Evolutionary conservation across 2,797 vertebrate species (phyloP).

Genomic region (Limnodromus scolopaceus): DNA sequence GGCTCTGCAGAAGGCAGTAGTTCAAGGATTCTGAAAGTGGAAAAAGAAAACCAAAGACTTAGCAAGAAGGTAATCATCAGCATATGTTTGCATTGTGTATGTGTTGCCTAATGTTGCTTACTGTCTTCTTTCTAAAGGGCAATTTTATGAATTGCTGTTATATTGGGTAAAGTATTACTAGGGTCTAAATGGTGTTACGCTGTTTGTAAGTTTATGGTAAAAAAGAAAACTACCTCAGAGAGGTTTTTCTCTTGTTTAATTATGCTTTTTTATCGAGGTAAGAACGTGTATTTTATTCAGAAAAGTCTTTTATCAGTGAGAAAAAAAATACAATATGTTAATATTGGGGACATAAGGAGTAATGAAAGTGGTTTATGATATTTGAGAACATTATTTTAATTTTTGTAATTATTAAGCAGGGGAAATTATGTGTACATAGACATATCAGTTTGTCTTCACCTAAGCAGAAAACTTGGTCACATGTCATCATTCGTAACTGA

Average conservation of each 20-base stretch:
- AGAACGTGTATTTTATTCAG: not conserved
- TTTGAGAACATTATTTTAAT: not conserved
- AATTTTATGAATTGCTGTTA: not conserved
- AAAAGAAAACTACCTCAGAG: not conserved
- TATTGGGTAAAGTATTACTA: not conserved
- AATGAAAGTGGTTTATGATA: not conserved
- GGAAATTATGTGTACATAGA: not conserved
- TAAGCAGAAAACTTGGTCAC: not conserved
- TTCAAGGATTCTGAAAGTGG: conserved; percentile 85
- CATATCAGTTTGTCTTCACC: not conserved
- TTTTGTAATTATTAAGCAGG: not conserved
- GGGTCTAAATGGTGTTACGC: not conserved
- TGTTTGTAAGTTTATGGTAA: not conserved
- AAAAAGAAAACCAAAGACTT: conserved; percentile 92
- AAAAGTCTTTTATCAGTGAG: not conserved
- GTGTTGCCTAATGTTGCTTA: not conserved
- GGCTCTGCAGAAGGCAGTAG: conserved; percentile 79
- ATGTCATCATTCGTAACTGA: not conserved
- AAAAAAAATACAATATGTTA: not conserved
- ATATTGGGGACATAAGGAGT: not conserved
- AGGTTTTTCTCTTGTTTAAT: not conserved
- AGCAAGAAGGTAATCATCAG: conserved; percentile 84
- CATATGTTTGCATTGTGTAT: not conserved
- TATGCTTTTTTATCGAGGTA: not conserved
- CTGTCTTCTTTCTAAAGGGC: not conserved